Evolutionary conservation across 92 coral and sea anemone genomes (phyloP), one percentile per base, ranked within the genome.

Genomic region (Epizoanthus stellaris): DNA sequence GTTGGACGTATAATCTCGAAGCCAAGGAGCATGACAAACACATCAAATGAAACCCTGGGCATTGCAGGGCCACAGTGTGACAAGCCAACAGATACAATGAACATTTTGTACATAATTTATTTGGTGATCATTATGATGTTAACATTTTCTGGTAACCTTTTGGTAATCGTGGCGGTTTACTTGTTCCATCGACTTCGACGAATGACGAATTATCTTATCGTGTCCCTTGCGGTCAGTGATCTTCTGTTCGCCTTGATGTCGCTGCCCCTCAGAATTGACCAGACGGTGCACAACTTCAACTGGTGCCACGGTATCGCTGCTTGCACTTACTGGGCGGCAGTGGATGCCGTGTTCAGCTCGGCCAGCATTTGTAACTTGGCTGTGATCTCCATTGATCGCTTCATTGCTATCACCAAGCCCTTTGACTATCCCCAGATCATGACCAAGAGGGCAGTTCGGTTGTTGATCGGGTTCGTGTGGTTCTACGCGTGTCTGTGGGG

Each of bases 301-400:
- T 97, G 98, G 98, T 97, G 99, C 87, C 83, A 87, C 67, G 94
- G 93, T 6, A 49, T 85, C 0, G 57, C 91, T 17, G 89, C 96
- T 3, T 97, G 99, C n/a, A 90, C 89, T 0, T 93, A 87, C 40
- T 94, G 93, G 93, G 87, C 89, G 21, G 88, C 80, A 10, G 86
- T 92, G 52, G 99, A 97, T 76, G 90, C 85, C 1, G 85, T 97
- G 54, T 89, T 89, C 36, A 88, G 96, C 77, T 83, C 93, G 5
- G 95, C 99, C 4, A 91, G 97, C 13, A 97, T 97, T 62, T 95
- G 98, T 70, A 92, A 95, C 80, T 85, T 97, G 81, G 97, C 94
- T 49, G 89, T 90, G 21, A 94, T 97, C 59, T 94, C 98, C 4
- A 88, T 97, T n/a, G 99, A 97, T 71, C 99, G 99, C 67, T 90